Evolutionary conservation across 1,140 invertebrate genomes (phyloP), one percentile per base, ranked within the genome.

Genomic region (Xylocopa sonorina): DNA sequence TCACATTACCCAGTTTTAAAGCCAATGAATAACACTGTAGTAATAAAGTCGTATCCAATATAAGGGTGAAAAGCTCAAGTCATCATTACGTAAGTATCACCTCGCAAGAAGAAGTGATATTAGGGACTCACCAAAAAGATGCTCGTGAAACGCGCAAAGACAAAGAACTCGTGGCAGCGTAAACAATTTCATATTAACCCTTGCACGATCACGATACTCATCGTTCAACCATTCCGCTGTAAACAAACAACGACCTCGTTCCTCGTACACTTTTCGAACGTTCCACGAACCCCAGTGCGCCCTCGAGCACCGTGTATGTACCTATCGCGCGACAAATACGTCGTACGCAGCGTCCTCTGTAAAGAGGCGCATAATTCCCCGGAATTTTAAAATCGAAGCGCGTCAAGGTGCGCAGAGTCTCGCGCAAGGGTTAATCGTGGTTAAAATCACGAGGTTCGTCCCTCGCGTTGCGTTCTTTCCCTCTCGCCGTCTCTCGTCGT

Each of bases 381-480:
- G 29, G n/a, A 67, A n/a, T n/a, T 76, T 76, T 27, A 76, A 76
- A 76, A 21, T 57, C 27, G 38, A 24, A 16, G 38, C 63, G 73
- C 69, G 69, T 60, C 21, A 1, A 14, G 24, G 7, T 34, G 43
- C 43, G 58, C 32, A 46, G 57, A 63, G 27, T 7, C 27, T 43
- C 38, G 50, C 29, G 50, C 43, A 50, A 43, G 66, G 66, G 75
- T 77, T 77, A 41, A 76, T 68, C 38, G n/a, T 55, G 27, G 51
- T 55, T n/a, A 24, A 58, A 71, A 71, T 69, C 75, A 60, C 18
- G 53, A 48, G 53, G 27, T 12, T 58, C 41, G 16, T 68, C 38
- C 29, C 63, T 76, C 27, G 24, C 16, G 43, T 43, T 41, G 7
- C 24, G 16, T 5, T 29, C 29, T 16, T 29, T 18, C 16, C 46